A percentile compares a stretch with the other conserved stretches of the same genome.
These are phyloP conservation scores for Sphaerophoria rueppellii DNA, from an alignment of 2,888 invertebrate species.

Conservation along the genomic window DNA sequence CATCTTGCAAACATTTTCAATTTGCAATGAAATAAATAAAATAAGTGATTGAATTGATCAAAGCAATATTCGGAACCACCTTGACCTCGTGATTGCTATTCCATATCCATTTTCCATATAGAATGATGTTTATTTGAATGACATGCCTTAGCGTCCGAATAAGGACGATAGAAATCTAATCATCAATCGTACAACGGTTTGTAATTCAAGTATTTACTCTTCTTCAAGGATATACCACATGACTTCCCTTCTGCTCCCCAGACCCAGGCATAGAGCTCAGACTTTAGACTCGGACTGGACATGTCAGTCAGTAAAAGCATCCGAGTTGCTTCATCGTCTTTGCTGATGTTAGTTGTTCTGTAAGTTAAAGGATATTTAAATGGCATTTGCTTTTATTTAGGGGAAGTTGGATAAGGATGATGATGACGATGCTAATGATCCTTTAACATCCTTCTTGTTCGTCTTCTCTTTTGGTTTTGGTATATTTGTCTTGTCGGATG, in stretches of 20 bases:
- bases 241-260: neutral
- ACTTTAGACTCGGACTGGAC: constrained; percentile 34
- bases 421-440: constrained; percentile 26
- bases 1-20: neutral
- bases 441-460: constrained; percentile 34
- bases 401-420: neutral
- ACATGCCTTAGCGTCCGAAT: constrained; percentile 54
- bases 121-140: constrained; percentile 61
- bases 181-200: constrained; percentile 70
- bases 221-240: neutral
- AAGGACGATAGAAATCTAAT: constrained; percentile 64
- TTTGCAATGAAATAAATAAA: constrained; percentile 19
- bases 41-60: constrained; percentile 15
- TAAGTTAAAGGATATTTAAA: constrained; percentile 46
- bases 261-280: neutral
- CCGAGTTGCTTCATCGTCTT: constrained; percentile 11
- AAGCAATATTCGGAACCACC: constrained; percentile 36
- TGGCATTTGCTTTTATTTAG: constrained; percentile 37
- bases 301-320: constrained; percentile 44
- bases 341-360: constrained; percentile 40
- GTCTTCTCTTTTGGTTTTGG: constrained; percentile 40
- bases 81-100: neutral
- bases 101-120: neutral
- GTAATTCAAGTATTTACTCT: constrained; percentile 54
- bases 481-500: constrained; percentile 61